Evolutionary conservation across 1,140 invertebrate genomes (phyloP), one percentile per base, ranked within the genome.

Genomic region (Araneus ventricosus): DNA sequence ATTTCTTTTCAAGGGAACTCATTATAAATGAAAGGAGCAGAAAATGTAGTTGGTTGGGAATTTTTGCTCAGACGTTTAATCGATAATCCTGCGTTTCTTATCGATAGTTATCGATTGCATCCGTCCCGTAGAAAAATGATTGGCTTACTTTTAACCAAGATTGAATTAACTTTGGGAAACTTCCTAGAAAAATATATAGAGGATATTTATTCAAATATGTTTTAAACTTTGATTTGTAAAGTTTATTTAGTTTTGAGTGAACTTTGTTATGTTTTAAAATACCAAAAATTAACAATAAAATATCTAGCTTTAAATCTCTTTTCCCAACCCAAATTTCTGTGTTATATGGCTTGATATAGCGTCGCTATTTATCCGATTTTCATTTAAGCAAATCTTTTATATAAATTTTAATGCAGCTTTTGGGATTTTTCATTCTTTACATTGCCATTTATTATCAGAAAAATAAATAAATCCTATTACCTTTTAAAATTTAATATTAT

Each of bases 21-120:
- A 90, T 90, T 90, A 90, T 90, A 90, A 90, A 39, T 67, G 67
- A 90, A 90, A 90, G 70, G 75, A 59, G 41, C 20, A 80, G 63
- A 80, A 59, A 90, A 79, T 90, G 88, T 90, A 90, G 70, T 90
- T 90, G 88, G 41, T 80, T 34, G 45, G n/a, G 30, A 59, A 80
- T 80, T 80, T 90, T 90, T 90, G 52, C 70, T 10, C 34, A 59
- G 88, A 34, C 88, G n/a, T 59, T 90, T 90, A 90, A 90, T 90
- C 88, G 88, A 90, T 90, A 90, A 24, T 24, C 88, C n/a, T 37
- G 70, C 34, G 45, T 57, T 90, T 63, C 75, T 90, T 67, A 90
- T 90, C 88, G 88, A 90, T 90, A 52, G 75, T 59, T 80, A 90
- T 90, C 70, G 88, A 90, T 90, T 90, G 45, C 34, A 2, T 14